These are phyloP conservation scores for Molanna angustata DNA, from an alignment of 2,888 invertebrate genomes.

Conservation along the genomic window DNA sequence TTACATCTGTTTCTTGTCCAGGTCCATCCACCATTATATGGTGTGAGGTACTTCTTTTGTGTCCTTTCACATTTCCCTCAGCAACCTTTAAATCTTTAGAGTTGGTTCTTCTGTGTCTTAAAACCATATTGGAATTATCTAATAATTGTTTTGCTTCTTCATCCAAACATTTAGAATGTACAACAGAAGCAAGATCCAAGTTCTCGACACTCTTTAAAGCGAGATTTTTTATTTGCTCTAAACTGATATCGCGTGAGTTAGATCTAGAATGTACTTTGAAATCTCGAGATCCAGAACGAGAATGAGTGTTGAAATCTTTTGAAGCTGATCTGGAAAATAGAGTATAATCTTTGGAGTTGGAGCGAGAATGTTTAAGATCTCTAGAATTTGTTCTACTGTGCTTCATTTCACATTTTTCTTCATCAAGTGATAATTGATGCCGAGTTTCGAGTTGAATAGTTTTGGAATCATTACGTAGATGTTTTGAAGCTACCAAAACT, in stretches of 20 bases:
- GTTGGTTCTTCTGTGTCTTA: slow-evolving; percentile 60
- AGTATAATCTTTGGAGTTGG: slow-evolving; percentile 38
- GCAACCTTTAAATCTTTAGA: slow-evolving; percentile 52
- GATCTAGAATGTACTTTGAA: slow-evolving; percentile 52
- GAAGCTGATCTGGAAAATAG: slow-evolving; percentile 39
- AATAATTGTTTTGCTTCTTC: slow-evolving; percentile 52
- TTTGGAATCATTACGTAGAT: slow-evolving; percentile 61
- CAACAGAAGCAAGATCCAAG: slow-evolving; percentile 47
- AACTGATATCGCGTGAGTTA: slow-evolving; percentile 51
- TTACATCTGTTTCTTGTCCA: slow-evolving; percentile 26
- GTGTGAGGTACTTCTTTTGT: slow-evolving; percentile 53
- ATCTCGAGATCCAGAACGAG: slow-evolving; percentile 41
- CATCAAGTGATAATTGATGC: slow-evolving; percentile 46
- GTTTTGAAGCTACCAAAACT: slow-evolving; percentile 53
- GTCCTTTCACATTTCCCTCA: slow-evolving; percentile 37
- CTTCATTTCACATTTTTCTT: slow-evolving; percentile 38
- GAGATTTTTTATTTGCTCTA: slow-evolving; percentile 49
- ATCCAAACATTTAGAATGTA: slow-evolving; percentile 44
- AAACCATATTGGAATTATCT: slow-evolving; percentile 43
- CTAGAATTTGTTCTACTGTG: slow-evolving; percentile 48
- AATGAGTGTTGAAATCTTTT: slow-evolving; percentile 37
- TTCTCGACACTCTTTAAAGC: slow-evolving; percentile 52
- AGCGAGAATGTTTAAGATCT: slow-evolving; percentile 41
- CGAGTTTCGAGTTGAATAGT: slow-evolving; percentile 62
- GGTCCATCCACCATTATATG: slow-evolving; percentile 50